Base-by-base conservation (phyloP, 2,797 vertebrate genomes). In the Tauraco hartlaubi region DNA sequence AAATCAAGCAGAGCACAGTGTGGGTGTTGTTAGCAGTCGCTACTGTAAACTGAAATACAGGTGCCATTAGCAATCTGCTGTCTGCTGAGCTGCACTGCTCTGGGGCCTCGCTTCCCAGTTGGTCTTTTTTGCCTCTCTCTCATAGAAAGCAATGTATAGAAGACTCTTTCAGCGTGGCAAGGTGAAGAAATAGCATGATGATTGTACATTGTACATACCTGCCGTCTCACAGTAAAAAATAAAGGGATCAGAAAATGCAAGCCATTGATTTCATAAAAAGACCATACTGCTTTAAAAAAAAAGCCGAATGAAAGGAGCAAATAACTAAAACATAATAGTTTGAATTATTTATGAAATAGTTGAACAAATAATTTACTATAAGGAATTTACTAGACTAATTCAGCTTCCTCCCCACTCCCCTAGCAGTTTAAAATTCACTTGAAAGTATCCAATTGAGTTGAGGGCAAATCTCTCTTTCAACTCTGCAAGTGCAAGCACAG, bases 1-100 rank as follows among this genome's bases (percentile, higher is more conserved):
- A 86, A 63, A 90, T 43, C 55, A 87, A 92, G 68, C 69, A 13
- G 17, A 80, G 90, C 3, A 0, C 51, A 11, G 44, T 43, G 44
- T 44, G 72, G 92, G 72, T 85, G 69, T 88, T 94, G 71, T 73
- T 80, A 88, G 56, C 39, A 52, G 41, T 82, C 69, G 31, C 76
- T 80, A 67, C 72, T n/a, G 69, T 61, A 90, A 85, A 68, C 56
- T 92, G 69, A 88, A 94, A 94, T 97, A 94, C 66, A 91, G 63
- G 75, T 78, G 94, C 59, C 76, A 76, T 93, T 93, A 95, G 72
- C 83, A 96, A 91, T 95, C 94, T 94, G 75, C 75, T 83, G 94
- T 96, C 87, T 63, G 90, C 81, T 62, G 71, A 71, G 88, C 91
- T 64, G 71, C 35, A 5, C 62, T 71, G 79, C 91, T 88, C 55